A percentile compares a stretch with the other conserved stretches of the same genome.
phyloP scores from a whole-genome alignment of 2,113 vertebrate genomes.

The Pelmatolapia mariae region DNA sequence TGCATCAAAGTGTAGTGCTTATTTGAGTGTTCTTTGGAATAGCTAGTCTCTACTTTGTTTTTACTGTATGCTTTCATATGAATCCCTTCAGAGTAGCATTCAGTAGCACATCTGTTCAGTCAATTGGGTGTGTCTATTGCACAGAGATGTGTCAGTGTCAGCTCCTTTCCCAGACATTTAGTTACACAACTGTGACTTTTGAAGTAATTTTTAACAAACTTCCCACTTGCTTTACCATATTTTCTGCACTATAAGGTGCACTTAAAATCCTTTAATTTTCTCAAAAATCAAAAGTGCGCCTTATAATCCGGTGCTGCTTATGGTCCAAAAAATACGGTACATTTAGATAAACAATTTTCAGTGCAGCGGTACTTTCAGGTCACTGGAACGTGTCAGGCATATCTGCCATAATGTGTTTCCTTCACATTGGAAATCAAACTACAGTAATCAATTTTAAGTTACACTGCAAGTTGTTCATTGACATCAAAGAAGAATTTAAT shows the following conservation, averaged over 20 bases:
- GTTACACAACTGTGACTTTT: background rate
- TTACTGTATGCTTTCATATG: background rate
- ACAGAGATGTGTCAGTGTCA: background rate
- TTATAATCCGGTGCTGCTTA: fast-evolving
- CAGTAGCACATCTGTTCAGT: background rate
- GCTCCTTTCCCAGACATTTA: background rate
- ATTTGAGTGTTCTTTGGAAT: background rate
- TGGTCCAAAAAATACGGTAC: background rate
- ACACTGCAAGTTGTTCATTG: background rate
- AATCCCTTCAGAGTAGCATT: background rate
- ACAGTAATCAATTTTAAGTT: background rate
- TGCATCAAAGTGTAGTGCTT: background rate
- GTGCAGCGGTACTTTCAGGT: background rate
- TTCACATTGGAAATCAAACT: background rate
- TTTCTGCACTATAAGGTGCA: background rate
- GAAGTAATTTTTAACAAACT: background rate
- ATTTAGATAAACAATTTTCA: background rate
- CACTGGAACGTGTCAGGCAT: background rate
- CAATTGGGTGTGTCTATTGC: background rate
- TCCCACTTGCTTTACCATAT: background rate
- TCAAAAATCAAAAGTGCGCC: background rate
- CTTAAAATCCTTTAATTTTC: background rate
- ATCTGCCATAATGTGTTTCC: background rate
- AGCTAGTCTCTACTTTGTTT: background rate
- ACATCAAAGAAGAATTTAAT: background rate